Base-by-base conservation (phyloP, 2,113 vertebrate species). In the Brevimyrus niger region DNA sequence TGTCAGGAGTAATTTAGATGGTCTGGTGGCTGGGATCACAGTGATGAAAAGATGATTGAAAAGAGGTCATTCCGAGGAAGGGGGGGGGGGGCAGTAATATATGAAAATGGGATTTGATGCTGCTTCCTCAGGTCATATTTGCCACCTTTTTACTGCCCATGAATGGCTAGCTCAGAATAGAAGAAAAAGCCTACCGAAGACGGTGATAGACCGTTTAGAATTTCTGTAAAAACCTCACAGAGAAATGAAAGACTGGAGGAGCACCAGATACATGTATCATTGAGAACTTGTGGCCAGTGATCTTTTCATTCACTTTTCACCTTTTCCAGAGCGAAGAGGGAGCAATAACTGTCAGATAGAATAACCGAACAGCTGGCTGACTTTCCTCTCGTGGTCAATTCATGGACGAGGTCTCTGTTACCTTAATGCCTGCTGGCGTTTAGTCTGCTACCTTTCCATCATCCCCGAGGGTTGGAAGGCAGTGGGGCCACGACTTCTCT, bases 221-320 rank as follows among this genome's bases (percentile, higher is more conserved):
- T 10, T 44, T 46, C 17, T 55, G 7, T 27, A n/a, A n/a, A 17
- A 58, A 46, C 23, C 5, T 38, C 47, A 21, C 42, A 5, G 42
- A 73, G 21, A 51, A 1, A 31, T 65, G 87, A 38, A 69, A 35
- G 55, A n/a, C 35, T 31, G 10, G 87, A 46, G 38, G 58, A 46
- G 38, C 42, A 17, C 10, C 55, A 53, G 11, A 83, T 42, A 13
- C 31, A 19, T 27, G 51, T 61, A 89, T 11, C 76, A 58, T 58
- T 55, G 51, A 17, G 35, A 84, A 89, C 50, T 38, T 47, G 31
- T 27, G 88, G 8, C 48, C 65, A 50, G 21, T 53, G 50, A 44
- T 89, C 35, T 55, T 89, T 84, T 21, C 3, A n/a, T 55, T 51
- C 51, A 58, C 50, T 89, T 76, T 84, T 89, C 69, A 88, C 73